These are phyloP conservation scores for Dermochelys coriacea DNA, from an alignment of 2,797 vertebrate genomes.

Conservation along the genomic window DNA sequence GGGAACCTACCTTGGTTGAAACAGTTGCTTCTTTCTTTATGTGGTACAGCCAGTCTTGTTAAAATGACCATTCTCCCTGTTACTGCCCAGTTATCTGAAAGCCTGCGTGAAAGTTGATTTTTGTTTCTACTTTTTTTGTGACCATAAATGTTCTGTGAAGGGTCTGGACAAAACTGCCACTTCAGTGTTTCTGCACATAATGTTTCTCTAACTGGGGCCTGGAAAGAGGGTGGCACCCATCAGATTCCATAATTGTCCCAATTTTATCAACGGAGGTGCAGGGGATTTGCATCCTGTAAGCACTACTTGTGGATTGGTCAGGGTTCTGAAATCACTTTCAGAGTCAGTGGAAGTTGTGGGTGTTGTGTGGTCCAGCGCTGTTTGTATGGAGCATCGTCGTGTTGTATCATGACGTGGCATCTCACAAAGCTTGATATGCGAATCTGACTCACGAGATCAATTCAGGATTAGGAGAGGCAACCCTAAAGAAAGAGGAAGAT, in stretches of 20 bases:
- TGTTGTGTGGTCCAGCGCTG: not conserved
- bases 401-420: accelerated
- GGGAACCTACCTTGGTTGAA: not conserved
- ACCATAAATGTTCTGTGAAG: accelerated
- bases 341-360: accelerated
- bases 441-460: accelerated
- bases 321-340: not conserved
- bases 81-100: not conserved
- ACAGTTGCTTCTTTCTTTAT: not conserved
- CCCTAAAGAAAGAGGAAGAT: not conserved
- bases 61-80: not conserved
- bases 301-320: not conserved
- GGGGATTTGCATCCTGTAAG: accelerated
- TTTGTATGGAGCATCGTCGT: accelerated
- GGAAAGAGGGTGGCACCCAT: not conserved
- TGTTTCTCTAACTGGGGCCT: accelerated
- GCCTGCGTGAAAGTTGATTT: not conserved
- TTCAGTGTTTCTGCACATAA: accelerated
- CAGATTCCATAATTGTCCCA: accelerated
- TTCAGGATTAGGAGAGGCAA: not conserved
- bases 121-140: not conserved
- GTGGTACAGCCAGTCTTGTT: not conserved
- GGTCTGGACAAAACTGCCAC: not conserved
- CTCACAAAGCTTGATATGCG: accelerated
- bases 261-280: not conserved